phyloP scores from a whole-genome alignment of 2,797 vertebrate genomes.

The Eupleurogrammus muticus region DNA sequence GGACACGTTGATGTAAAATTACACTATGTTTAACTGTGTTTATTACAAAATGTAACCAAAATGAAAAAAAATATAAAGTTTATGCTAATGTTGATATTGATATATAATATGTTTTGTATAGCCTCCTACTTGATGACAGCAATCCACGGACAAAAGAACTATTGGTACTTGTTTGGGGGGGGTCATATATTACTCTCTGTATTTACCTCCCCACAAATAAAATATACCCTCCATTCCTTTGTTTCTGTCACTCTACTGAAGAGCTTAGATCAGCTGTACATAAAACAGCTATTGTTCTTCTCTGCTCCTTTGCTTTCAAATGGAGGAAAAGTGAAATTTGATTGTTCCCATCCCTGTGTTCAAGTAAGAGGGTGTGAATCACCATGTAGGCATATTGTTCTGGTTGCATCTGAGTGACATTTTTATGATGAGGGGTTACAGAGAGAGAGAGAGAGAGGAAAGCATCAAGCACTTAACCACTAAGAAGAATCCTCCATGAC shows the following conservation, averaged over 20 bases:
- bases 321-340: slow-evolving; percentile 34
- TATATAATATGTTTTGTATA: background rate
- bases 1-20: background rate
- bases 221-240: slow-evolving; percentile 5
- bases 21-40: background rate
- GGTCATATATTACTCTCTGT: background rate
- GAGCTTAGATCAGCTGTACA: background rate
- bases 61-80: background rate
- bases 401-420: slow-evolving; percentile 28
- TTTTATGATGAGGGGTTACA: slow-evolving; percentile 51
- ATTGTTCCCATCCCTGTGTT: slow-evolving; percentile 28
- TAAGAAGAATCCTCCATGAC: slow-evolving; percentile 44
- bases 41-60: background rate
- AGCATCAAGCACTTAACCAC: slow-evolving; percentile 49
- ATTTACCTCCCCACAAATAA: background rate
- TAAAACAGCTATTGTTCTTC: slow-evolving; percentile 24
- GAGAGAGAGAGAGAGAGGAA: slow-evolving; percentile 36
- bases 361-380: slow-evolving; percentile 38
- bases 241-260: background rate
- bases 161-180: background rate
- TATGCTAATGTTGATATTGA: background rate
- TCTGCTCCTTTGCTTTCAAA: slow-evolving; percentile 10
- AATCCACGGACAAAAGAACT: background rate
- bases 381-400: slow-evolving; percentile 20
- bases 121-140: background rate